These are phyloP conservation scores for Tortricodes alternella DNA, from an alignment of 2,888 invertebrate genomes.

Conservation along the genomic window DNA sequence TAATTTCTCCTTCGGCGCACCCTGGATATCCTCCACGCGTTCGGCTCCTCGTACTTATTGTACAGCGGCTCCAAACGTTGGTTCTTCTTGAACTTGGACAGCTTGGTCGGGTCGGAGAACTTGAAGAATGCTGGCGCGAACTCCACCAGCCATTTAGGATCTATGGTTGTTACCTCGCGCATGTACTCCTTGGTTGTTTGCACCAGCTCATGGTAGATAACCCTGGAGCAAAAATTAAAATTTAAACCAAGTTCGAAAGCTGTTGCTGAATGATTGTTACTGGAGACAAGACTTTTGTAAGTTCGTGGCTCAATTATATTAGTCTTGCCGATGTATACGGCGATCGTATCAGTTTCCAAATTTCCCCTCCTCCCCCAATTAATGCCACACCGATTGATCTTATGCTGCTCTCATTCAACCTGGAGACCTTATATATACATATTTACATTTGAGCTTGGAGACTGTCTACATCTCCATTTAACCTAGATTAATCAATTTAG, in stretches of 20 bases:
- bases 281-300: no score
- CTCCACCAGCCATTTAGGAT: slow-evolving; percentile 99
- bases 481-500: no score
- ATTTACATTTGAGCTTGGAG: no score
- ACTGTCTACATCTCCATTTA: no score
- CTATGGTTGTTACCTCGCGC: slow-evolving; percentile 98
- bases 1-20: slow-evolving; percentile 94
- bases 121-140: slow-evolving; percentile 99
- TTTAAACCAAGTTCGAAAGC: neutral
- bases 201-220: slow-evolving; percentile 99
- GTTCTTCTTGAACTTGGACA: slow-evolving; percentile 99
- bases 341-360: no score
- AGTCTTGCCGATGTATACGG: no score
- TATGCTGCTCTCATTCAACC: no score
- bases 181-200: slow-evolving; percentile 99
- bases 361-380: no score
- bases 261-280: no score
- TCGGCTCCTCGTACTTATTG: slow-evolving; percentile 99
- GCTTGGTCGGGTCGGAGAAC: slow-evolving; percentile 98
- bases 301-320: no score
- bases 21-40: slow-evolving; percentile 99
- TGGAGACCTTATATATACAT: no score
- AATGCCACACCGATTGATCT: no score
- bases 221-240: slow-evolving; percentile 80
- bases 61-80: slow-evolving; percentile 98